These are phyloP conservation scores for Turritopsis dohrnii DNA, from an alignment of 30 jellyfish, hydroid and myxozoan genomes.

Conservation along the genomic window DNA sequence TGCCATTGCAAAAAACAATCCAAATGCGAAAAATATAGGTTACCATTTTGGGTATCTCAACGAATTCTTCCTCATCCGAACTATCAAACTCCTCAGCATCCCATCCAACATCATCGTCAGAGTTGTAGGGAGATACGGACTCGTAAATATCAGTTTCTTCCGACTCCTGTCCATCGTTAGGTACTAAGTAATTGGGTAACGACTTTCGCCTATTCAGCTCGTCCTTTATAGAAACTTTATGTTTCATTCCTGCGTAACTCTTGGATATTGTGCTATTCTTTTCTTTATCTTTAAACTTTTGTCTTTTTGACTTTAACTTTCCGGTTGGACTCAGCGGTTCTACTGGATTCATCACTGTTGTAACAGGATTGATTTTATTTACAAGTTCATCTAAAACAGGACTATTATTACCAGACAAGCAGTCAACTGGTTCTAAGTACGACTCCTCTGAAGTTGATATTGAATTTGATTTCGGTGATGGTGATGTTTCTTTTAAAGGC, in stretches of 20 bases:
- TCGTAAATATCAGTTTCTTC: not conserved
- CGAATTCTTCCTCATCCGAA: conserved; percentile 58
- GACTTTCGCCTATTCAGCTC: not conserved
- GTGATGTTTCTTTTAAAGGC: not conserved
- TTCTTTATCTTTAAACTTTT: not conserved
- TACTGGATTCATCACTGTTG: not conserved
- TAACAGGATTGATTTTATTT: no score
- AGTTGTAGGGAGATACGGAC: conserved; percentile 6
- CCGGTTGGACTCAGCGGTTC: not conserved
- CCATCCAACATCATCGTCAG: conserved; percentile 65
- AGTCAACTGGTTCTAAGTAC: not conserved
- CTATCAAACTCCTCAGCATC: conserved; percentile 90
- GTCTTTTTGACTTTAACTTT: not conserved
- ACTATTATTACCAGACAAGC: not conserved
- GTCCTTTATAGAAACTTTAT: not conserved
- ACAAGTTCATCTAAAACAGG: not conserved
- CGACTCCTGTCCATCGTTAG: not conserved
- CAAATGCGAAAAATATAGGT: no score
- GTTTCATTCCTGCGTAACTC: not conserved
- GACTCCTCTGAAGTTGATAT: not conserved
- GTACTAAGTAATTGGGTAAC: not conserved
- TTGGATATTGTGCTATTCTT: not conserved
- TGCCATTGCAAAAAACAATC: not conserved
- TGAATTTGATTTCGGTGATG: not conserved
- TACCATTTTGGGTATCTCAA: conserved; percentile 9